Evolutionary conservation across 2,113 vertebrate species (phyloP), one percentile per base, ranked within the genome.

Genomic region (Dromiciops gliroides): DNA sequence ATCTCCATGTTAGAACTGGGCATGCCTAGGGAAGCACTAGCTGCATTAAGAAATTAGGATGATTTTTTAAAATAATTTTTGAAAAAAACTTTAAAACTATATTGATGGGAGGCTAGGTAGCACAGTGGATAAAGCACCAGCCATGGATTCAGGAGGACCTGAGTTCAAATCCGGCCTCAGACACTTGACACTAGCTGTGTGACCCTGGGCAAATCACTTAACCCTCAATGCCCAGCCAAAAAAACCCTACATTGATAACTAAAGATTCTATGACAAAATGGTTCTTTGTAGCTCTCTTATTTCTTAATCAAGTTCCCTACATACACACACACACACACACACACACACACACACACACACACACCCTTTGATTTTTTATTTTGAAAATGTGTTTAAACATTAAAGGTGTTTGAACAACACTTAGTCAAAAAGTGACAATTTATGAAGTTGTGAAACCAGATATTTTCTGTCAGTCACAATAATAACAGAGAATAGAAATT

Each of bases 371-470:
- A 90, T 93, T 49, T 92, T 93, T 94, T 51, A 26, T 89, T 75
- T 90, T 49, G 93, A 90, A 60, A 92, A 89, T 56, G 51, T 50
- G 67, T 53, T 50, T 37, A 75, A 75, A 75, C 37, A 75, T n/a
- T 19, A 16, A 37, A 75, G 37, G 19, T 89, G 9, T 92, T 53
- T 50, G 23, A 93, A 25, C 44, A 93, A 47, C 37, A 83, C 51
- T 83, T 91, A 91, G 16, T 91, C 49, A 91, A 93, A 91, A 91
- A 37, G 28, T 28, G 37, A 95, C 8, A 95, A 91, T 50, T 67
- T 67, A 60, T 49, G 50, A 90, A 94, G n/a, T 48, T 95, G 3
- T 88, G 91, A 47, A 95, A 51, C 60, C 92, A 91, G 96, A 50
- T 83, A 11, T 95, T 94, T 52, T 19, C 51, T 92, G 26, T 50